Base-by-base conservation (phyloP, 2,888 invertebrate genomes). In the Leistus spinibarbis region DNA sequence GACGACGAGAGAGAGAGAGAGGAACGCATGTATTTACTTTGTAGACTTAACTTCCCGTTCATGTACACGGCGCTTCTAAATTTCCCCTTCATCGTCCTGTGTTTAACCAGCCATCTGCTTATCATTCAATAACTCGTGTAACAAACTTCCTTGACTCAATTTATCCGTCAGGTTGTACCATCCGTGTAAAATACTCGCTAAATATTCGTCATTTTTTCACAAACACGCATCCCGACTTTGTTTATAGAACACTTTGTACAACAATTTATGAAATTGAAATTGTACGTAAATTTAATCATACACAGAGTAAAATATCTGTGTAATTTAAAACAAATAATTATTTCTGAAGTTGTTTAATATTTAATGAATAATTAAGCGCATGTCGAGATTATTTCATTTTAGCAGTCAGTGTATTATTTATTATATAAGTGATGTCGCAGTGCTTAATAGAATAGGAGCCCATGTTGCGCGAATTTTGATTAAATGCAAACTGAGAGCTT, bases 51-150 rank as follows among this genome's bases (percentile, higher is more conserved):
- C 40, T 40, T 40, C 40, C 40, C 40, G 40, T 40, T 40, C 40
- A 40, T 40, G 40, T 4, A 40, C 40, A 40, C 7, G 40, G 40
- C 40, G 40, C 40, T 40, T 40, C 40, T 40, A 40, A 40, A 40
- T 40, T 40, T 40, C 40, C 40, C 40, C 40, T 40, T 40, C 40
- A 40, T 40, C 40, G 40, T 40, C 10, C 40, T 40, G 40, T 60
- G 60, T 60, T 60, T 20, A 60, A 60, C 60, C 60, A 60, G 22
- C 60, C 60, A 22, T 17, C 60, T 22, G 17, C 60, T 60, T 60
- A 60, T 60, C 60, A 60, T 60, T 60, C 60, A 17, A 60, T 60
- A 60, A 60, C 60, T 60, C 60, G 60, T 60, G 22, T 22, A 60
- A 60, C 17, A 60, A 40, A 60, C 60, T 60, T 60, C 22, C 10